Base-by-base conservation (phyloP, 2,888 invertebrate genomes). In the Tenthredo livida region DNA sequence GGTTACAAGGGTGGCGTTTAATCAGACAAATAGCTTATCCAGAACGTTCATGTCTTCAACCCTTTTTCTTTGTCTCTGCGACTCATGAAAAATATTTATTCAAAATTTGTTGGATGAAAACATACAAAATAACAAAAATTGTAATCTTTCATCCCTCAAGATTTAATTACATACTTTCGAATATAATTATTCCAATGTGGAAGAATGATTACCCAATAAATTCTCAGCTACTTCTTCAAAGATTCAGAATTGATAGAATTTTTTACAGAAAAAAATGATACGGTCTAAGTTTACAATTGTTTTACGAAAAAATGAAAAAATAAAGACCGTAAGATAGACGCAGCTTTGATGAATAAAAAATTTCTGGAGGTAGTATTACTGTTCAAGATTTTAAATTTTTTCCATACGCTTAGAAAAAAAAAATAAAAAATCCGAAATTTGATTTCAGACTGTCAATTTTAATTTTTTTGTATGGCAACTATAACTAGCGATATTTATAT, bases 191-290 rank as follows among this genome's bases (percentile, higher is more conserved):
- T 21, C 1, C 25, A 12, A 15, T 25, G 3, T 0, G 4, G 29
- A 65, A 65, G 29, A 65, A 65, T 65, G 25, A 29, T 65, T 65
- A 29, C n/a, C 67, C 67, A 67, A 67, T 33, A 17, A 67, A 67
- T 5, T 12, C 3, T 67, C 29, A 6, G 29, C 6, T 15, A n/a
- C n/a, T 29, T 17, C 21, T 6, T 4, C 33, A 1, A 33, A 67
- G n/a, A 12, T 67, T 67, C 17, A 67, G 17, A 15, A 67, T 67
- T 15, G 33, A 67, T 67, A 61, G 25, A 61, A 61, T 25, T 61
- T 10, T 61, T 3, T 1, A 29, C 29, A 29, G 29, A 29, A 29
- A 29, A 29, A 29, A 2, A 29, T 29, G 29, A 29, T 29, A 29
- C 29, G 29, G 29, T 67, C 67, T 10, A 33, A 67, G 29, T 5